These are phyloP conservation scores for Monarcha castaneiventris DNA, from an alignment of 2,113 vertebrate genomes.

Conservation along the genomic window DNA sequence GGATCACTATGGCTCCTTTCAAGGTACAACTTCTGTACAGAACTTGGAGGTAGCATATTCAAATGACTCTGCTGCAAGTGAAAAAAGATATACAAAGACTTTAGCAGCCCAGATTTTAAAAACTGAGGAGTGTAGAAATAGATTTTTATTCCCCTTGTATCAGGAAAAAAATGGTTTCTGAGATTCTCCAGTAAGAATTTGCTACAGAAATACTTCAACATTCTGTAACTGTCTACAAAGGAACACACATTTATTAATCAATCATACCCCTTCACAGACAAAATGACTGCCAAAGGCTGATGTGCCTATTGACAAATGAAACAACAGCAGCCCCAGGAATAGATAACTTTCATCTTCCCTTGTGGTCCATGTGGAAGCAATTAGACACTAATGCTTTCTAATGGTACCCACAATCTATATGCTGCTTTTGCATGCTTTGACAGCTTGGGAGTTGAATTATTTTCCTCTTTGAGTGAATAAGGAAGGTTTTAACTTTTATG, in stretches of 20 bases:
- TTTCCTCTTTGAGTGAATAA: background rate
- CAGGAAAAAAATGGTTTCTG: background rate
- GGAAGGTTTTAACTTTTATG: background rate
- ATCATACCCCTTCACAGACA: background rate
- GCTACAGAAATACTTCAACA: background rate
- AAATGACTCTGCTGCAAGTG: background rate
- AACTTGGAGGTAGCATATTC: background rate
- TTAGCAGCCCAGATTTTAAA: background rate
- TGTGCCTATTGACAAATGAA: background rate
- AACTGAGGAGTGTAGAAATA: background rate
- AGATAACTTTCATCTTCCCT: background rate
- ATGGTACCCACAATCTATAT: background rate
- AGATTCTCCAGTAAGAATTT: background rate
- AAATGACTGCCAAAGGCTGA: background rate
- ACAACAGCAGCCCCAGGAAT: background rate
- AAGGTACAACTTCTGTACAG: background rate
- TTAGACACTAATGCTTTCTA: background rate
- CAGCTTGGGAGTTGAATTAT: background rate
- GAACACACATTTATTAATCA: background rate
- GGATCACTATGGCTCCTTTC: background rate
- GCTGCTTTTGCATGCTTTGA: background rate
- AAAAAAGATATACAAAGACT: background rate
- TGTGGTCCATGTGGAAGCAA: background rate
- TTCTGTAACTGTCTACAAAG: background rate
- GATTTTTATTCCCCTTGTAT: background rate